Evolutionary conservation across 2,113 vertebrate genomes (phyloP).

Genomic region (Lichenostomus cassidix): DNA sequence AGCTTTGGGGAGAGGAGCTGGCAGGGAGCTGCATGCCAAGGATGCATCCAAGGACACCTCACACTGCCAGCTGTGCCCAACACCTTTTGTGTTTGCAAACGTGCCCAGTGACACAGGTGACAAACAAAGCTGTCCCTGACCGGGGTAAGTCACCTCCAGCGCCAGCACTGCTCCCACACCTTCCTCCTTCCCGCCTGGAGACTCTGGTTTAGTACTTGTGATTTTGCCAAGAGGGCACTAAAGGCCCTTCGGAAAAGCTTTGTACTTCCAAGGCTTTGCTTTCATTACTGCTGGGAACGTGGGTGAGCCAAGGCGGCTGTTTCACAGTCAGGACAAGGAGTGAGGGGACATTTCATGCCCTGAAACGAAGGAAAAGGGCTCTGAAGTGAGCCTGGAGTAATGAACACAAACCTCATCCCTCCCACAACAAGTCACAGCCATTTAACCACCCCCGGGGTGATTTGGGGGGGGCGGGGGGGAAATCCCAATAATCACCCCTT

Average conservation of each 20-base stretch:
- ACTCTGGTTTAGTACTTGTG: rapidly evolving
- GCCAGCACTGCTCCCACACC: not conserved
- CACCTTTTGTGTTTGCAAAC: rapidly evolving
- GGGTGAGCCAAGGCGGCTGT: not conserved
- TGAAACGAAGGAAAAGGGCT: not conserved
- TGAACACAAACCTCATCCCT: rapidly evolving
- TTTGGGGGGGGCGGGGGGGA: rapidly evolving
- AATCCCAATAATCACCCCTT: rapidly evolving
- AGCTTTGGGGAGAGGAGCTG: rapidly evolving
- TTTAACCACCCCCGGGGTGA: rapidly evolving
- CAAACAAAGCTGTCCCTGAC: rapidly evolving
- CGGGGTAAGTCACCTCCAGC: rapidly evolving
- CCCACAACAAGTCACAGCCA: rapidly evolving
- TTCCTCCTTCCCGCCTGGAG: not conserved
- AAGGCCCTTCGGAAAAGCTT: not conserved
- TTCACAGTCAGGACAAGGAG: rapidly evolving
- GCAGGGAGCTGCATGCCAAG: not conserved
- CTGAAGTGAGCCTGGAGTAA: rapidly evolving
- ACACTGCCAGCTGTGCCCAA: not conserved
- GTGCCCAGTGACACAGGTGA: rapidly evolving
- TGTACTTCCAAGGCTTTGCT: not conserved
- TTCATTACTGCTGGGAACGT: rapidly evolving
- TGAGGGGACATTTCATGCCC: rapidly evolving
- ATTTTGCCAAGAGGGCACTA: not conserved
- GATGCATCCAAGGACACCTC: not conserved